Percentiles rank a stretch among this genome's conserved stretches.
Conservation (phyloP, 2,888 invertebrate genomes). For the Calliphora vomitoria region DNA sequence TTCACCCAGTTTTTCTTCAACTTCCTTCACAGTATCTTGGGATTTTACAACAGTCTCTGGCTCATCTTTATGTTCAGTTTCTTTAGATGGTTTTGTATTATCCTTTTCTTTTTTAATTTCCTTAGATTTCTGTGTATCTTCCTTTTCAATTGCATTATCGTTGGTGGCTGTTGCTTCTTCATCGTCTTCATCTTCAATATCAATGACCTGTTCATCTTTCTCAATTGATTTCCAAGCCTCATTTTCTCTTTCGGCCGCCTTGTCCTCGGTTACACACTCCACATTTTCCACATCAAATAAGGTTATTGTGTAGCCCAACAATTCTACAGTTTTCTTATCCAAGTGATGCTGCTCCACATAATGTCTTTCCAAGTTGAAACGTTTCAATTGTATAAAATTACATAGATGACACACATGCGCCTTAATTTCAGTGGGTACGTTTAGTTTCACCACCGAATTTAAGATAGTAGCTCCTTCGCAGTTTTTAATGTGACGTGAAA, state of each 20-base stretch:
- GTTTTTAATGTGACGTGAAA: constrained; percentile 57
- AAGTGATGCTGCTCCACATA: constrained; percentile 82
- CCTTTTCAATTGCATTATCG: background rate
- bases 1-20: too few relatives aligned
- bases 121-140: background rate
- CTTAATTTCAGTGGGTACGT: constrained; percentile 47
- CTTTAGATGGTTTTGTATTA: background rate
- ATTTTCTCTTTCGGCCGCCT: constrained; percentile 55
- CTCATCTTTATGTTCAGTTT: background rate
- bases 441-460: constrained; percentile 49
- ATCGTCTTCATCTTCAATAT: constrained; percentile 63
- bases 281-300: constrained; percentile 75
- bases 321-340: constrained; percentile 63
- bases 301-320: constrained; percentile 70
- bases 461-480: constrained; percentile 67
- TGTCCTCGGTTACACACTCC: constrained; percentile 57
- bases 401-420: constrained; percentile 90
- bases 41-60: too few relatives aligned
- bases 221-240: constrained; percentile 64
- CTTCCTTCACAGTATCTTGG: too few relatives aligned
- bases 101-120: constrained; percentile 4
- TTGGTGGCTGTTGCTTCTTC: constrained; percentile 28
- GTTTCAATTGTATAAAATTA: constrained; percentile 89
- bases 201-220: constrained; percentile 57
- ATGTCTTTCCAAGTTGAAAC: constrained; percentile 87